Evolutionary conservation across 2,797 vertebrate genomes (phyloP), one percentile per base, ranked within the genome.

Genomic region (Smutsia temminckii): DNA sequence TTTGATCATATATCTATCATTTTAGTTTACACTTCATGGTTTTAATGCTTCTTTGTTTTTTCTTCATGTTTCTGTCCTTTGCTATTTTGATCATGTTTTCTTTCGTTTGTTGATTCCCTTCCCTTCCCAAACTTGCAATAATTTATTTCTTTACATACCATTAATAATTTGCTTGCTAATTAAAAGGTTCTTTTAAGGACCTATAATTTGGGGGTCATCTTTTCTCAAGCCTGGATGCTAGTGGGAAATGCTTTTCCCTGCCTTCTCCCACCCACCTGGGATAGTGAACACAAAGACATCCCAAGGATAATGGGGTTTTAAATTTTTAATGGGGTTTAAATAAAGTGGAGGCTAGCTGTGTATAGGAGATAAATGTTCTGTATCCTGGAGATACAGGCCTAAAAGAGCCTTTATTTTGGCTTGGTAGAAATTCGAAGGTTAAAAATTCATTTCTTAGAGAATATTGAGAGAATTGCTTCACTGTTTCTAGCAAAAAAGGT

Each of bases 261-360:
- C 25, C 8, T 6, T 49, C 14, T 51, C 20, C 49, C 37, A 64
- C 17, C 27, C 16, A 57, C 34, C 61, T 34, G 5, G 3, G 59
- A 34, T 0, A 49, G 25, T 55, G 63, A 77, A 55, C 49, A 49
- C 23, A 85, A 80, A 85, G 40, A 0, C 59, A 51, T 49, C 29
- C 49, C 40, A 32, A 95, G 72, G 18, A 87, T 12, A 93, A 59
- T n/a, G 40, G 59, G 34, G 83, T 81, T 77, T 95, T 88, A 18
- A 59, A 75, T 75, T 64, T 46, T 84, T 75, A 75, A 64, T 55
- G 46, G 57, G 75, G 46, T 74, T 61, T n/a, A 74, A 14, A 29
- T 49, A 23, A 71, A 61, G 63, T 80, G 64, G 21, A 63, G 29
- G 81, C 71, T 77, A 37, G 42, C 37, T 63, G 23, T 13, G 9